Conservation (phyloP, 2,888 invertebrate genomes). For the Drosophila putrida region DNA sequence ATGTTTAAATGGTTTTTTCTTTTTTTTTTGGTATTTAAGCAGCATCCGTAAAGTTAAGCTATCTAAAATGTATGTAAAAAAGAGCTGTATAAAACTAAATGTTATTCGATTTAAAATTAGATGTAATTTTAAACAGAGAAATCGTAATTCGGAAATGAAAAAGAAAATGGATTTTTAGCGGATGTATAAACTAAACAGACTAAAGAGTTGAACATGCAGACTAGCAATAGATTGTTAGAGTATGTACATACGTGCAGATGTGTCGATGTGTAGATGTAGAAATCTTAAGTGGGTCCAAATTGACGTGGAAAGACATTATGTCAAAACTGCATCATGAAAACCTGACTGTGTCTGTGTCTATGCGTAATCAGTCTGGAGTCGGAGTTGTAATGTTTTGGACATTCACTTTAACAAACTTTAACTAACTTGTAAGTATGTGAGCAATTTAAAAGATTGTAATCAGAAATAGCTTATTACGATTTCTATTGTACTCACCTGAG, state of each 20-base stretch:
- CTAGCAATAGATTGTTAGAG: constrained; percentile 18
- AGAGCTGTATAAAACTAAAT: constrained; percentile 1
- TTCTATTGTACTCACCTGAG: constrained; percentile 36
- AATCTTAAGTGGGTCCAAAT: constrained; percentile 48
- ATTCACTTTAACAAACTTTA: constrained; percentile 45
- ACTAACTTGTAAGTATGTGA: background rate
- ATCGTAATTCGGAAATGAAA: constrained; percentile 20
- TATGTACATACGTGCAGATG: background rate
- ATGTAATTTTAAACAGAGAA: constrained; percentile 32
- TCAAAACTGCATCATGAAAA: constrained; percentile 54
- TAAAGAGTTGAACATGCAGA: constrained; percentile 12
- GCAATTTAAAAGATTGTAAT: constrained; percentile 42
- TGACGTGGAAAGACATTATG: constrained; percentile 41
- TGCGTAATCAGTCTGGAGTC: constrained; percentile 17
- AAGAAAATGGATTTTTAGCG: constrained; percentile 29
- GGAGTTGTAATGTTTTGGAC: constrained; percentile 39
- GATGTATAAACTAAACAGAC: constrained; percentile 47
- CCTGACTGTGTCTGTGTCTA: constrained; percentile 13
- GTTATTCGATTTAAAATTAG: constrained; percentile 37
- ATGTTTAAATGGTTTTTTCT: background rate
- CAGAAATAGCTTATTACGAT: constrained; percentile 61
- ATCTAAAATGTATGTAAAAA: background rate
- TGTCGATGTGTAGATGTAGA: constrained; percentile 9
- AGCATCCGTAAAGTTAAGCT: constrained; percentile 3
- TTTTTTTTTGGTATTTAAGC: constrained; percentile 6